Conservation (phyloP, 1,140 invertebrate species). For the Gryon sp. region DNA sequence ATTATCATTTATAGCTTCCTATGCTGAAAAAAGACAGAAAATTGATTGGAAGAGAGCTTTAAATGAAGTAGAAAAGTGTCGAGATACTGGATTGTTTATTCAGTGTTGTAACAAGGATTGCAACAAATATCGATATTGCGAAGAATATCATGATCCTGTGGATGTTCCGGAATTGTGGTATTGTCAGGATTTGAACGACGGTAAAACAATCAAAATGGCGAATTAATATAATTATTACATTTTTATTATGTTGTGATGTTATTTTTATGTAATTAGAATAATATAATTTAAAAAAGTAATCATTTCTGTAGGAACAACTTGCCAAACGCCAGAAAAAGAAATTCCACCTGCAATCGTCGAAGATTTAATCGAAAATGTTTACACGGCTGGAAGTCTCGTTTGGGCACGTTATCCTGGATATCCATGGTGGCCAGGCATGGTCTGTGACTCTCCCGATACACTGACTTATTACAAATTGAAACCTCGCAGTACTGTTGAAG, state of each 20-base stretch:
- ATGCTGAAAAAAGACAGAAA: too few relatives aligned
- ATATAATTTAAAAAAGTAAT: neutral
- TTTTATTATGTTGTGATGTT: neutral
- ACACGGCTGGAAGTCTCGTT: slow-evolving; percentile 83
- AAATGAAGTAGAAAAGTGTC: slow-evolving; percentile 77
- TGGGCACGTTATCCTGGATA: slow-evolving; percentile 82
- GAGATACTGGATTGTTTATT: slow-evolving; percentile 81
- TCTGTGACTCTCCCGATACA: slow-evolving; percentile 85
- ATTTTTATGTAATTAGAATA: neutral
- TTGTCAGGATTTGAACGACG: slow-evolving; percentile 73
- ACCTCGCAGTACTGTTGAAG: slow-evolving; percentile 75
- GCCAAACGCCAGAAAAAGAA: slow-evolving; percentile 69
- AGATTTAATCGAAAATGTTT: slow-evolving; percentile 81
- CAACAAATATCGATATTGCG: slow-evolving; percentile 81
- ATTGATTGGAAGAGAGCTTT: slow-evolving; percentile 56
- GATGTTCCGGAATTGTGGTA: slow-evolving; percentile 83
- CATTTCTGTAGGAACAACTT: slow-evolving; percentile 22
- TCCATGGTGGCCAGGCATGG: slow-evolving; percentile 88
- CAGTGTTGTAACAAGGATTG: slow-evolving; percentile 81
- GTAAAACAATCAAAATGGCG: too few relatives aligned
- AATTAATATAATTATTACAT: too few relatives aligned
- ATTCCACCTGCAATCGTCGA: slow-evolving; percentile 24
- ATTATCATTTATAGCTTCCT: too few relatives aligned
- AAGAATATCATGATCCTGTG: slow-evolving; percentile 80
- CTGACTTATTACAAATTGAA: slow-evolving; percentile 82